Percentiles rank a stretch among this genome's conserved stretches.
Conservation (phyloP, 2,113 vertebrate species). For the Danionella cerebrum region DNA sequence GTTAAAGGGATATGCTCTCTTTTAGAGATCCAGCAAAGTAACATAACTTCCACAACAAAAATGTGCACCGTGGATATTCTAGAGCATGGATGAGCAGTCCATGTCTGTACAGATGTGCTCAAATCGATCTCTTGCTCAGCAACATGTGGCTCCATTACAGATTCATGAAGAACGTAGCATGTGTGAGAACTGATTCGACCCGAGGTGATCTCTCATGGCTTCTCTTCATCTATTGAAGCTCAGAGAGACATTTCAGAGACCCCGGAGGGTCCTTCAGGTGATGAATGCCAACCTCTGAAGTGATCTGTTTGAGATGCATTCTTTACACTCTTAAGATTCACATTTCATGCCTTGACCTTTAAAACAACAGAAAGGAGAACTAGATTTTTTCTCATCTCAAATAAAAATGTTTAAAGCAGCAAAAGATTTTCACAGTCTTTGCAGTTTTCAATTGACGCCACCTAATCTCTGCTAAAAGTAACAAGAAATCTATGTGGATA, state of each 20-base stretch:
- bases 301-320: background rate
- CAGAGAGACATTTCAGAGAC: background rate
- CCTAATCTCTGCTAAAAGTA: too few species aligned
- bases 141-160: slow-evolving; percentile 5
- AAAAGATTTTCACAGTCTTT: too few species aligned
- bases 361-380: background rate
- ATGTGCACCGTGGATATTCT: background rate
- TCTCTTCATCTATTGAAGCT: background rate
- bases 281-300: background rate
- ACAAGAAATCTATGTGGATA: too few species aligned
- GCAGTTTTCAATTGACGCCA: too few species aligned
- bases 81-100: background rate
- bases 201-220: background rate
- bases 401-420: too few species aligned
- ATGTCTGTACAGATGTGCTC: background rate
- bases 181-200: background rate
- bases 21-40: too few species aligned
- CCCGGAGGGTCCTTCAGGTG: background rate
- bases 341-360: background rate
- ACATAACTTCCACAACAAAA: background rate
- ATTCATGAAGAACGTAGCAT: background rate
- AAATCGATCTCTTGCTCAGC: background rate
- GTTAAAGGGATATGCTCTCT: too few species aligned
- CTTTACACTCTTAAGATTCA: background rate
- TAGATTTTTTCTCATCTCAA: too few species aligned